These are phyloP conservation scores for Eulemur rufifrons DNA, from an alignment of 2,113 vertebrate genomes.

Conservation along the genomic window DNA sequence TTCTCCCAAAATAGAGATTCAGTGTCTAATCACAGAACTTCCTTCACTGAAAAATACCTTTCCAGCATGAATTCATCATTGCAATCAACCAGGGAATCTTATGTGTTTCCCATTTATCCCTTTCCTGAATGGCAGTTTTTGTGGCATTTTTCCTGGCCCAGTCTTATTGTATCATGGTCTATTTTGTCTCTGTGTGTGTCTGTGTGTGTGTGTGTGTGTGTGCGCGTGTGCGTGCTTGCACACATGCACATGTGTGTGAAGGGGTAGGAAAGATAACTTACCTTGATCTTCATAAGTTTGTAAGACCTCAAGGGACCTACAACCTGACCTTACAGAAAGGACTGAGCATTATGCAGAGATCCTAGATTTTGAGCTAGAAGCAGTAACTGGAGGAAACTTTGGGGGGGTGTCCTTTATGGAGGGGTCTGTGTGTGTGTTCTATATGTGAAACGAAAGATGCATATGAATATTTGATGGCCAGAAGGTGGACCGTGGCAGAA, in stretches of 20 bases:
- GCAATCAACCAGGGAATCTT: background rate
- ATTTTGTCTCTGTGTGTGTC: background rate
- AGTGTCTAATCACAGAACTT: background rate
- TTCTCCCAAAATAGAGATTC: background rate
- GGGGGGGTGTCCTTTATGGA: background rate
- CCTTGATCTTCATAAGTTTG: background rate
- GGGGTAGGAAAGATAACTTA: too few relatives aligned
- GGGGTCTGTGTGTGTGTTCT: background rate
- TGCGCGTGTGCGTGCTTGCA: background rate
- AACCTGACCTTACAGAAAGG: background rate
- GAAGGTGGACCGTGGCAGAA: background rate
- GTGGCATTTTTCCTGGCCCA: background rate
- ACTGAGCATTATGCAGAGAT: background rate
- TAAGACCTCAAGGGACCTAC: background rate
- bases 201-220: background rate
- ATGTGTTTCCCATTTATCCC: background rate
- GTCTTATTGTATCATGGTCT: background rate
- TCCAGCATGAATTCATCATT: background rate
- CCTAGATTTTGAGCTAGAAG: background rate
- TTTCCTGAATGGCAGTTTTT: background rate
- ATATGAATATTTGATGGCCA: background rate
- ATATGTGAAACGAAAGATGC: background rate
- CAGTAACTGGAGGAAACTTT: background rate
- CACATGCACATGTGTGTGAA: too few relatives aligned
- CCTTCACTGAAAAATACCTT: background rate